Evolutionary conservation across 2,113 vertebrate species (phyloP).

Genomic region (Psephotus haematonotus): DNA sequence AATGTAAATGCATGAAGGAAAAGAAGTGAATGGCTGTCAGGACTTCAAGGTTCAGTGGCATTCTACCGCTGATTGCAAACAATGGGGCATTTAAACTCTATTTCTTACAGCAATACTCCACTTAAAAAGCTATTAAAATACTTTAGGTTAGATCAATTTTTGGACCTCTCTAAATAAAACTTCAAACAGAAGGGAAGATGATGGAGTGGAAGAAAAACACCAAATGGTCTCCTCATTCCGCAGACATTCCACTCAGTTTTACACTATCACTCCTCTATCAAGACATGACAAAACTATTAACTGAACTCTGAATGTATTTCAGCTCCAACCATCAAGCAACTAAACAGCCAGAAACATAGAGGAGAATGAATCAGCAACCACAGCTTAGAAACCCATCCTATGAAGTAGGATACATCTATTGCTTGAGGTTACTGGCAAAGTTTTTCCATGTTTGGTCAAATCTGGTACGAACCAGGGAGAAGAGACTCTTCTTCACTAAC

Average conservation of each 20-base stretch:
- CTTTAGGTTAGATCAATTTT: not conserved
- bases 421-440: fast-evolving
- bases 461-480: fast-evolving
- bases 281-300: not conserved
- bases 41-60: not conserved
- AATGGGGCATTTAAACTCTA: not conserved
- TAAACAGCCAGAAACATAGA: fast-evolving
- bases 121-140: not conserved
- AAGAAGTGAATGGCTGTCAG: not conserved
- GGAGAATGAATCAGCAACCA: not conserved
- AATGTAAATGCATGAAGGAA: not conserved
- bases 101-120: not conserved
- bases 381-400: not conserved
- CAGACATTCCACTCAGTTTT: not conserved
- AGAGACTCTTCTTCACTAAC: constrained; percentile 10
- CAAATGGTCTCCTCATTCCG: not conserved
- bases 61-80: not conserved
- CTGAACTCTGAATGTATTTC: not conserved
- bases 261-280: fast-evolving
- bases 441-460: fast-evolving
- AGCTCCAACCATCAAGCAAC: not conserved
- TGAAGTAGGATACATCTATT: fast-evolving
- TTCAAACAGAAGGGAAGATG: not conserved
- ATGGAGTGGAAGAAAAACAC: not conserved
- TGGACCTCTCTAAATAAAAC: not conserved